Evolutionary conservation across 2,113 vertebrate genomes (phyloP).

Genomic region (Actenoides lindsayi): DNA sequence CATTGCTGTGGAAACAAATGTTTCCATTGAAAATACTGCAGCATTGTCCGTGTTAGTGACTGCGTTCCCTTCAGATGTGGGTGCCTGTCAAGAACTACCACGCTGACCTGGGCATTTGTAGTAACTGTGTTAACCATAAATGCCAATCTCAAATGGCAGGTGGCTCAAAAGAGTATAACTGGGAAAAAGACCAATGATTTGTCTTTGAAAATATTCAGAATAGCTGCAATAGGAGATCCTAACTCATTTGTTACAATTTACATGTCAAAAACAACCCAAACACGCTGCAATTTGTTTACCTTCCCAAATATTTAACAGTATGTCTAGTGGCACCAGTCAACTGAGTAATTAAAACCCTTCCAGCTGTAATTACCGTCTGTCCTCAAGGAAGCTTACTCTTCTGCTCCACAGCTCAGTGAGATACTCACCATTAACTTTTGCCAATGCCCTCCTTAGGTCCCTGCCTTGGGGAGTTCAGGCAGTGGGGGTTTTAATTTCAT

Average conservation of each 20-base stretch:
- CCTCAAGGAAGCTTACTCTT: background rate
- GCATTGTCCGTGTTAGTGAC: background rate
- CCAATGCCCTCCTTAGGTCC: accelerated
- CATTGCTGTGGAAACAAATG: background rate
- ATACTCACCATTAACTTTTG: accelerated
- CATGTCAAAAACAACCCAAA: background rate
- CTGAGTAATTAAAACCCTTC: background rate
- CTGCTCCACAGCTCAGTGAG: background rate
- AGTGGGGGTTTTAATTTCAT: background rate
- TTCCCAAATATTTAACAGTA: background rate
- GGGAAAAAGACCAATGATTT: background rate
- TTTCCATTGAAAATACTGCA: background rate
- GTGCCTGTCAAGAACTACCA: background rate
- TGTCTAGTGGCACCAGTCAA: background rate
- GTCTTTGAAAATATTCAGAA: background rate
- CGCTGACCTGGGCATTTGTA: background rate
- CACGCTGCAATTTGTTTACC: background rate
- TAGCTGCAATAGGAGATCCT: background rate
- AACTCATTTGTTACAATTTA: background rate
- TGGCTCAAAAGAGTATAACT: background rate
- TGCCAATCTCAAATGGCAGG: background rate
- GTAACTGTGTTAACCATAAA: background rate
- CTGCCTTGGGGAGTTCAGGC: background rate
- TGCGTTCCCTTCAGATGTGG: background rate
- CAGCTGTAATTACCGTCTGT: background rate